These are phyloP conservation scores for Zelostemma sp. DNA, from an alignment of 1,140 invertebrate genomes.

Conservation along the genomic window DNA sequence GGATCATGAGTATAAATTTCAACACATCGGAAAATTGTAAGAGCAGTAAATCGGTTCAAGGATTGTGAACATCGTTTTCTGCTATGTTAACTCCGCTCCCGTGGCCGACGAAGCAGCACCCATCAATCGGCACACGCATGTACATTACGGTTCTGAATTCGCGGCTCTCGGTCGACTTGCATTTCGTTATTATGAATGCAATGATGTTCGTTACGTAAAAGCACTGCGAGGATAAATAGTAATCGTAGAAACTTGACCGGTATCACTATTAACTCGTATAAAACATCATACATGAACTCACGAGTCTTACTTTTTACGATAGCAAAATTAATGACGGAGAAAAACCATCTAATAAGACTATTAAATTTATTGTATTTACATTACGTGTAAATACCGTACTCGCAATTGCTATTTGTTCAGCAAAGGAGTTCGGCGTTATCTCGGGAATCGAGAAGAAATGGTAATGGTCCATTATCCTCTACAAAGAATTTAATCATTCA, in stretches of 20 bases:
- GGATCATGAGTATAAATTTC: slow-evolving; percentile 14
- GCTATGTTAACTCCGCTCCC: slow-evolving; percentile 24
- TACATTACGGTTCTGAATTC: background rate
- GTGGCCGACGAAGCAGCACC: slow-evolving; percentile 11
- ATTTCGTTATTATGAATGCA: slow-evolving; percentile 23
- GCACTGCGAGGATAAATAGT: slow-evolving; percentile 5
- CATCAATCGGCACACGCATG: slow-evolving; percentile 12
- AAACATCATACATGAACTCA: slow-evolving; percentile 1
- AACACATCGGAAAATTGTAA: slow-evolving; percentile 6
- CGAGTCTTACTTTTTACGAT: background rate
- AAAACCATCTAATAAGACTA: background rate
- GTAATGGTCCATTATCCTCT: no score
- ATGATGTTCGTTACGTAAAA: slow-evolving; percentile 23
- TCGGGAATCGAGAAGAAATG: no score
- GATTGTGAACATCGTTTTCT: slow-evolving; percentile 28
- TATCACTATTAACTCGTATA: background rate
- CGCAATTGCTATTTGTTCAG: no score
- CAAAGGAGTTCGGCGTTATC: no score
- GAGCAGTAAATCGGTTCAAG: slow-evolving; percentile 17
- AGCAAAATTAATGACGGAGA: background rate
- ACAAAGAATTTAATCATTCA: no score
- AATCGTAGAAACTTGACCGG: slow-evolving; percentile 1
- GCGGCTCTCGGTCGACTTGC: slow-evolving; percentile 9
- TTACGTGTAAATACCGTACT: no score
- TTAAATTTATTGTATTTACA: no score